These are phyloP conservation scores for Pseudolycoriella hygida DNA, from an alignment of 2,888 invertebrate species.

Conservation along the genomic window DNA sequence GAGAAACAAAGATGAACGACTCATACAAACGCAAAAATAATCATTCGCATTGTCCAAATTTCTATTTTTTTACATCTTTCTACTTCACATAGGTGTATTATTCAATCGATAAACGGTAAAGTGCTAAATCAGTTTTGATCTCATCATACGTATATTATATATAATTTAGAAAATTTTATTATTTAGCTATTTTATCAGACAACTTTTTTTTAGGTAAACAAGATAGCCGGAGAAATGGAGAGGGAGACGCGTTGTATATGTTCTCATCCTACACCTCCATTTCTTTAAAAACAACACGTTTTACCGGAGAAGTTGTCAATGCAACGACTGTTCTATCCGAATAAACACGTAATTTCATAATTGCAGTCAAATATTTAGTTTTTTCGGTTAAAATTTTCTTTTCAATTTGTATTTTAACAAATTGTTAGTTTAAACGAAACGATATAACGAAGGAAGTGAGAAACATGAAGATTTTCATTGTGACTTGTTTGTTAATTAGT, in stretches of 20 bases:
- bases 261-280: constrained; percentile 13
- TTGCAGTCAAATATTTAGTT: constrained; percentile 3
- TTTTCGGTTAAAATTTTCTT: constrained; percentile 7
- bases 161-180: constrained; percentile 1
- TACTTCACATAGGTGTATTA: neutral
- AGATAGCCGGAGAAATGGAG: neutral
- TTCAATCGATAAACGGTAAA: constrained; percentile 7
- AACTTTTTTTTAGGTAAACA: constrained; percentile 8
- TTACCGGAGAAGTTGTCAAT: constrained; percentile 30
- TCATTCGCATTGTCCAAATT: no score
- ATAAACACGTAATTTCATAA: constrained; percentile 27
- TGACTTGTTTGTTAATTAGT: constrained; percentile 21
- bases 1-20: no score
- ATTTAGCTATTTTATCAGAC: constrained; percentile 5
- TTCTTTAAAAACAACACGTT: constrained; percentile 31
- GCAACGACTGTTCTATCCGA: constrained; percentile 31
- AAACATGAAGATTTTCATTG: constrained; percentile 21
- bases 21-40: no score
- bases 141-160: neutral
- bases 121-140: constrained; percentile 6
- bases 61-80: no score
- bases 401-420: constrained; percentile 4
- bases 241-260: neutral
- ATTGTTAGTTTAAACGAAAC: constrained; percentile 1
- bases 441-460: neutral